Base-by-base conservation (phyloP, 2,797 vertebrate genomes). In the Megaceryle alcyon region DNA sequence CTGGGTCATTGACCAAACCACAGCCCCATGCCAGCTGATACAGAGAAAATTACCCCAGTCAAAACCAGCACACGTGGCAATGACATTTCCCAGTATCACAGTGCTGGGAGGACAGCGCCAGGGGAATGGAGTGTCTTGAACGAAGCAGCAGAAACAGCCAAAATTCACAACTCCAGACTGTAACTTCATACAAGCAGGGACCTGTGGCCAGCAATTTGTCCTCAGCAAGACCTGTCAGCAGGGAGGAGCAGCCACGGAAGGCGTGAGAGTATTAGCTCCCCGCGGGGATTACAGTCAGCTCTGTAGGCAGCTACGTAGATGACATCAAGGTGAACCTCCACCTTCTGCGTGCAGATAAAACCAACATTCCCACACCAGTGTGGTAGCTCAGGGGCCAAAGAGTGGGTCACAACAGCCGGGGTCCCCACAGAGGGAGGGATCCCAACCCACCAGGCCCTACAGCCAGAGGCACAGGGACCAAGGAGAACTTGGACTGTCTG, bases 91-190 rank as follows among this genome's bases (percentile, higher is more conserved):
- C 3, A 51, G 35, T 1, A 60, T 39, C 48, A 31, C 25, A 6
- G 10, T 3, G 2, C n/a, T 23, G 18, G 48, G 26, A 70, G 10
- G 12, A 19, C 41, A 3, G 20, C 0, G 4, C 19, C 13, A 23
- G 53, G 70, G 20, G 9, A 83, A 41, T 0, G 12, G 9, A 23
- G 5, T 19, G 1, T 22, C 21, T 70, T 64, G 39, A 84, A 44
- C 4, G 12, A 69, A 71, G 18, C 15, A 71, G 18, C 15, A 90
- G 61, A 56, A 95, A 64, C 9, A 75, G n/a, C 3, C 15, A 29
- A 57, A 87, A 82, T 65, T 29, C 49, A n/a, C 31, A 54, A 7
- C n/a, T 79, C 37, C 8, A 3, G 22, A 48, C 28, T 53, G 14
- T 68, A 33, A 31, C 22, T 76, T 69, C 14, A 15, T 12, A 37